phyloP scores from a whole-genome alignment of 2,797 vertebrate genomes.

The Semotilus atromaculatus region DNA sequence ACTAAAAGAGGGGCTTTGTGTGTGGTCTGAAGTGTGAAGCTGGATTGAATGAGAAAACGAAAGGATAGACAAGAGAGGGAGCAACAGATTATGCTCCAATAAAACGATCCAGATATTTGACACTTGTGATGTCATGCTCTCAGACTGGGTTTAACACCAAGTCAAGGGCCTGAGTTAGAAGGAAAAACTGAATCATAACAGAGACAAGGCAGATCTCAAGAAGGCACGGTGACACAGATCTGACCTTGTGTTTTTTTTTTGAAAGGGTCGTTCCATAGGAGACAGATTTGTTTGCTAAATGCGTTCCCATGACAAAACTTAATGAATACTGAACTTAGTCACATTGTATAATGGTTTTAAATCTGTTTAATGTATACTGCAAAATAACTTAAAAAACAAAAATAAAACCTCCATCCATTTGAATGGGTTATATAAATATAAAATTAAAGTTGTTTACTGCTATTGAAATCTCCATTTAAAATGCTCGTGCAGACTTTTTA shows the following conservation, averaged over 20 bases:
- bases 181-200: slow-evolving; percentile 32
- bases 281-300: not conserved
- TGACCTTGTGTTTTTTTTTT: slow-evolving; percentile 2
- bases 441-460: not conserved
- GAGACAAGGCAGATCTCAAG: not conserved
- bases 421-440: not conserved
- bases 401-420: not conserved
- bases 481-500: not conserved
- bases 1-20: not conserved
- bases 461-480: not conserved
- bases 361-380: not conserved
- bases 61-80: not conserved
- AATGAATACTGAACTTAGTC: not conserved
- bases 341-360: not conserved
- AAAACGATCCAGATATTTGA: slow-evolving; percentile 59
- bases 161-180: slow-evolving; percentile 8
- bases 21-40: slow-evolving; percentile 26
- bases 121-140: slow-evolving; percentile 69
- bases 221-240: not conserved
- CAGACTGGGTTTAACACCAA: not conserved
- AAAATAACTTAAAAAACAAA: not conserved
- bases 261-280: not conserved
- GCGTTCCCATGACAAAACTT: not conserved
- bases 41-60: slow-evolving; percentile 4
- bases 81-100: not conserved